phyloP scores from a whole-genome alignment of 2,888 invertebrate genomes.

The Pseudococcus jackbeardsleyi region DNA sequence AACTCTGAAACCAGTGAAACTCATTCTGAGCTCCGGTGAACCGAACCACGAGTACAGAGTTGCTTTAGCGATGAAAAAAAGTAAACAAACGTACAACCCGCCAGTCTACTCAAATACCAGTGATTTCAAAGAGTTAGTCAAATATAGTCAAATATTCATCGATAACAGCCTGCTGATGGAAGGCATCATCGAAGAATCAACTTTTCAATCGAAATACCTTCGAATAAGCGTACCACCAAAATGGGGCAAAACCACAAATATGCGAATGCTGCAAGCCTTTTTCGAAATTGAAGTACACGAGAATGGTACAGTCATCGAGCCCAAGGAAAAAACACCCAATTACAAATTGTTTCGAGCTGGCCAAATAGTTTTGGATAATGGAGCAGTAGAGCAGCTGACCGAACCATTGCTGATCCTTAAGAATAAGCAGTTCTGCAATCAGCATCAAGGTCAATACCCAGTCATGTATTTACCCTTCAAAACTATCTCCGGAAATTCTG shows the following conservation, averaged over 20 bases:
- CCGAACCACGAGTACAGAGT: neutral
- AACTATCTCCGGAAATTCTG: neutral
- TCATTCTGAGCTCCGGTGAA: neutral
- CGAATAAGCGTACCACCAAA: neutral
- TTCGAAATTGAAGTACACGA: slow-evolving; percentile 19
- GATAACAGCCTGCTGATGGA: slow-evolving; percentile 27
- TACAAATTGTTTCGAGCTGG: neutral
- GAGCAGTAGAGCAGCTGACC: neutral
- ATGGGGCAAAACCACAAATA: slow-evolving; percentile 37
- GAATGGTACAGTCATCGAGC: neutral
- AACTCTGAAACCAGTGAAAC: neutral
- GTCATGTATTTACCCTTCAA: neutral
- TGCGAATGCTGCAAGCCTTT: slow-evolving; percentile 11
- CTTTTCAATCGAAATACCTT: neutral
- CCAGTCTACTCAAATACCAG: neutral
- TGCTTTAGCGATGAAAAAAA: neutral
- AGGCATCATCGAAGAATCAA: slow-evolving; percentile 10
- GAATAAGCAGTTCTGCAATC: neutral
- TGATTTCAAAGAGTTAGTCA: slow-evolving; percentile 20
- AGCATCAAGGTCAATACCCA: slow-evolving; percentile 9
- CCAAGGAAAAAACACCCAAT: neutral
- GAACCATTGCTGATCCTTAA: neutral
- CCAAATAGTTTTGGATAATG: neutral
- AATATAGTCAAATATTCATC: neutral
- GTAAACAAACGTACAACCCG: neutral